Base-by-base conservation (phyloP, 2,888 invertebrate species). In the Hermodice carunculata region DNA sequence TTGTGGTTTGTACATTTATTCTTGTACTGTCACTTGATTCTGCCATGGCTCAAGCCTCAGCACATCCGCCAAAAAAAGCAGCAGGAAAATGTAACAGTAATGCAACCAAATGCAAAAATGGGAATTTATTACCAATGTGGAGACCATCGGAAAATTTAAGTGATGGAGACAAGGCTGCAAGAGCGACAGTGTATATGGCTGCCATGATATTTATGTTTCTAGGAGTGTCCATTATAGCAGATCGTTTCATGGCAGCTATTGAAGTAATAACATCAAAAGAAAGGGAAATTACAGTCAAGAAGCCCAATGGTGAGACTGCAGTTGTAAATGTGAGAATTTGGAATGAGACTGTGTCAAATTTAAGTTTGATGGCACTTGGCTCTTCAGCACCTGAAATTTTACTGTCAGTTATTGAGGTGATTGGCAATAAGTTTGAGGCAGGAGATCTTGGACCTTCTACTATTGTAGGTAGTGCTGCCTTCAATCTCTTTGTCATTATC, bases 261-360 rank as follows among this genome's bases (percentile, higher is more conserved):
- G 99, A 99, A 89, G 97, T 96, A 75, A 99, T 99, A 86, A 99
- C 98, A 58, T 97, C 98, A 0, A 93, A 96, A 85, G 98, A 99
- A 86, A 94, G 95, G 79, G 95, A 96, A 86, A 93, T 99, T 80
- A 91, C 92, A 78, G 92, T 99, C 66, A 93, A 94, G 81, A 93
- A 94, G 73, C 91, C 93, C 71, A 94, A 93, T 80, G 94, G 95
- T 68, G 94, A 95, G 68, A 91, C 91, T 17, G 94, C 96, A 81
- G 93, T 94, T 76, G 89, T 98, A 46, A 93, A 92, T 56, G 98
- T 99, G 19, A 90, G 98, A 65, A 94, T 99, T 65, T 99, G 99
- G 99, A 99, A 99, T 60, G 98, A 98, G 86, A 98, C 99, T 1
- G 98, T 99, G 46, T 98, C 98, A 71, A 99, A 99, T 87, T 88